Conservation (phyloP, 2,797 vertebrate species). For the Xenentodon cancila region DNA sequence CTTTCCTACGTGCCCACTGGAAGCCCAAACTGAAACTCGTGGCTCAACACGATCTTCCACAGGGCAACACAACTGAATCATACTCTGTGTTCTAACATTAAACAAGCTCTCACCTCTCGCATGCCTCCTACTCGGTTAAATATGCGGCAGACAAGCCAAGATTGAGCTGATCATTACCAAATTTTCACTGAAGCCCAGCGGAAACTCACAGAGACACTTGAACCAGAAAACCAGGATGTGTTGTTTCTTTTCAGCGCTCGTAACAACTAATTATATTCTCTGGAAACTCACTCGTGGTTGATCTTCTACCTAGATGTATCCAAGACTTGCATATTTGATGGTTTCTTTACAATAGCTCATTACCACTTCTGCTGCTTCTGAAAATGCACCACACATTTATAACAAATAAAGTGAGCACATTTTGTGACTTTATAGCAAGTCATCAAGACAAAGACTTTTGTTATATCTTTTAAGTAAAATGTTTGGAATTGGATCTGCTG, state of each 20-base stretch:
- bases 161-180: not conserved
- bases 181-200: not conserved
- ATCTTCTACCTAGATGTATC: slow-evolving; percentile 2
- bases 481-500: not conserved
- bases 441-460: not conserved
- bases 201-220: not conserved
- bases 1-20: slow-evolving; percentile 5
- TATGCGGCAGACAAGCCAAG: slow-evolving; percentile 9
- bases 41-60: slow-evolving; percentile 28
- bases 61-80: slow-evolving; percentile 27
- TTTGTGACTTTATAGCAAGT: not conserved
- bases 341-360: slow-evolving; percentile 8
- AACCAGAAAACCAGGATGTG: not conserved
- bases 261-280: too few relatives aligned
- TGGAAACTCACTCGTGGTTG: not conserved
- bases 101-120: slow-evolving; percentile 18
- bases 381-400: not conserved
- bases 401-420: not conserved
- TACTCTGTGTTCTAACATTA: slow-evolving; percentile 27
- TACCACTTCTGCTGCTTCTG: not conserved
- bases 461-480: not conserved
- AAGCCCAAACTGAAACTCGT: slow-evolving; percentile 26
- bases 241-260: not conserved
- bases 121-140: slow-evolving; percentile 22
- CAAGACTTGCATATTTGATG: not conserved